These are phyloP conservation scores for Chlorospingus semifuscus DNA, from an alignment of 2,797 vertebrate species.

Conservation along the genomic window DNA sequence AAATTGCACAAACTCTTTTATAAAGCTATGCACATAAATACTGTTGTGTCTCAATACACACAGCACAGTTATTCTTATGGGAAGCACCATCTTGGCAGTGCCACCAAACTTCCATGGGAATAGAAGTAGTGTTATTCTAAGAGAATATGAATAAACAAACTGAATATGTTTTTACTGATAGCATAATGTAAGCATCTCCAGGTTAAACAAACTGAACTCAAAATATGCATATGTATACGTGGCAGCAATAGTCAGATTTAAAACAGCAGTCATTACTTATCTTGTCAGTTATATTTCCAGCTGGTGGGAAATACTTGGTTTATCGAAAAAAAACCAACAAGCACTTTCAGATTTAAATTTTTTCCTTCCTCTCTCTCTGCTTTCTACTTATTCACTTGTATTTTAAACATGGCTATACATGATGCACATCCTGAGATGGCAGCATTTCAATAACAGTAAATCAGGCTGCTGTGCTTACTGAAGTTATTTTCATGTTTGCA, in stretches of 20 bases:
- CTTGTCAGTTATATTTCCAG: neutral
- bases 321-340: neutral
- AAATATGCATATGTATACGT: rapidly evolving
- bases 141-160: neutral
- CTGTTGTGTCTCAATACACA: neutral
- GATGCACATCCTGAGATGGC: neutral
- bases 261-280: neutral
- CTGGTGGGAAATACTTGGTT: neutral
- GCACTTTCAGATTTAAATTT: neutral
- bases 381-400: neutral
- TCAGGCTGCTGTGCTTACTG: neutral
- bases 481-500: slow-evolving; percentile 30
- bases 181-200: neutral
- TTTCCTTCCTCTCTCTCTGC: neutral
- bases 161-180: neutral
- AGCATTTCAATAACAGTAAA: neutral
- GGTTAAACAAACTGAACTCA: neutral
- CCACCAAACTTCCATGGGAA: neutral
- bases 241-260: neutral
- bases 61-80: neutral
- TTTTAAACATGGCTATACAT: neutral
- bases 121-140: neutral
- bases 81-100: neutral
- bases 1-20: neutral
- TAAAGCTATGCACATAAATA: neutral